Evolutionary conservation across 2,113 vertebrate genomes (phyloP).

Genomic region (Amphiprion ocellaris): DNA sequence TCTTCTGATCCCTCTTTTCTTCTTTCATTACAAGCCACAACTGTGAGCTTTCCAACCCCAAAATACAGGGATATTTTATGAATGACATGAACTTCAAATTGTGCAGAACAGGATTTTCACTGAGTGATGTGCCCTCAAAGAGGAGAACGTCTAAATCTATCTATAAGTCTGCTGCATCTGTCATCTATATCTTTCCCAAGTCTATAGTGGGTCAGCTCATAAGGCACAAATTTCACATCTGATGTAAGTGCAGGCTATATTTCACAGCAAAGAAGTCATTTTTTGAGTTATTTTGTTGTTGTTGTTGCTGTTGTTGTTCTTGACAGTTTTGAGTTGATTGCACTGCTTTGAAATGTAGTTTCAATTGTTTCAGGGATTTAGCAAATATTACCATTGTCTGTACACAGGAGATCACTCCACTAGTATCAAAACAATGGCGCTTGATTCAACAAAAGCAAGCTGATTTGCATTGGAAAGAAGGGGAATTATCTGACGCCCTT

Average conservation of each 20-base stretch:
- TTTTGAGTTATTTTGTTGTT: background rate
- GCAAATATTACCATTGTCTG: slow-evolving; percentile 5
- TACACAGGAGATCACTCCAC: slow-evolving; percentile 8
- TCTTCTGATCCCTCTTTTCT: slow-evolving; percentile 19
- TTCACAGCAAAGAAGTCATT: too few species aligned
- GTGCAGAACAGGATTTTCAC: slow-evolving; percentile 1
- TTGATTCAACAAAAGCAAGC: slow-evolving; percentile 31
- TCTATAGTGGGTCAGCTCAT: slow-evolving; percentile 28
- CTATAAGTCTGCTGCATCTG: background rate
- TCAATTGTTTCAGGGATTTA: background rate
- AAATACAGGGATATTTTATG: slow-evolving; percentile 20
- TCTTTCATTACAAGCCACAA: slow-evolving; percentile 34
- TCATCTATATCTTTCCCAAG: background rate
- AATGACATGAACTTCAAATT: slow-evolving; percentile 1
- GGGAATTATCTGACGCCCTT: slow-evolving; percentile 5
- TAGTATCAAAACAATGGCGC: slow-evolving; percentile 2
- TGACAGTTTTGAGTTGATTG: background rate
- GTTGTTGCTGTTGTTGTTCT: background rate
- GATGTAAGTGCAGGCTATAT: too few species aligned
- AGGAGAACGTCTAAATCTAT: slow-evolving; percentile 28
- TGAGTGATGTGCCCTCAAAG: slow-evolving; percentile 30
- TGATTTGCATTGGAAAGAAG: slow-evolving; percentile 20
- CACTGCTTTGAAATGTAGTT: background rate
- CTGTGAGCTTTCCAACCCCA: slow-evolving; percentile 4
- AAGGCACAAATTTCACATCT: background rate